phyloP scores from a whole-genome alignment of 2,888 invertebrate species.

The Tubulanus polymorphus region DNA sequence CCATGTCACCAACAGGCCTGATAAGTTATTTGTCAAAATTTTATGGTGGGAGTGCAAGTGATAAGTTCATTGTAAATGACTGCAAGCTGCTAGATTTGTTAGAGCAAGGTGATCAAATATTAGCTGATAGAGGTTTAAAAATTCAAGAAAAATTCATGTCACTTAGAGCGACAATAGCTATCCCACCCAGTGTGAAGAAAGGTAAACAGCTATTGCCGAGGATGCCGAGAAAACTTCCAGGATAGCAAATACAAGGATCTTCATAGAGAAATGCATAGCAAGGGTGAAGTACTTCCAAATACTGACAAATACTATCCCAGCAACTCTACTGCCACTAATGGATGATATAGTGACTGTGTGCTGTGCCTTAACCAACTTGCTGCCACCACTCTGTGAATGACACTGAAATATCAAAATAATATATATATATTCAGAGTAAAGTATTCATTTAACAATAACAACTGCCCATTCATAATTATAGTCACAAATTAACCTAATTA shows the following conservation, averaged over 20 bases:
- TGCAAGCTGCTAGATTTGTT: conserved; percentile 19
- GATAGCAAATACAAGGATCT: conserved; percentile 23
- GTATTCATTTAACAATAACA: too few relatives aligned
- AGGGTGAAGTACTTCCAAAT: conserved; percentile 23
- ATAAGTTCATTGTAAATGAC: conserved; percentile 18
- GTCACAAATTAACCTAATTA: too few relatives aligned
- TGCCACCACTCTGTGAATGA: conserved; percentile 12
- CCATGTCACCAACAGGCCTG: conserved; percentile 19
- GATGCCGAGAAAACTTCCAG: conserved; percentile 20
- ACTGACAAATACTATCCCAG: conserved; percentile 16
- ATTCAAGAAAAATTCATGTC: conserved; percentile 17
- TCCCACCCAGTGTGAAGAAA: conserved; percentile 17
- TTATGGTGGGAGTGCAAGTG: conserved; percentile 21
- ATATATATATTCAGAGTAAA: too few relatives aligned
- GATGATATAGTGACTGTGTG: conserved; percentile 23
- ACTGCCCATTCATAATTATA: too few relatives aligned
- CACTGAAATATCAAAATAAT: too few relatives aligned
- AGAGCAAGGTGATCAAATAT: conserved; percentile 14
- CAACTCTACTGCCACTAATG: conserved; percentile 16
- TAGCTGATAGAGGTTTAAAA: conserved; percentile 25
- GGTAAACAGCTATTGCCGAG: conserved; percentile 20
- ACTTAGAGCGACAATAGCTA: neutral
- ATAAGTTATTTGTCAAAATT: conserved; percentile 16
- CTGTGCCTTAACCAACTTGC: conserved; percentile 18
- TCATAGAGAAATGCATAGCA: conserved; percentile 23